A percentile compares a stretch with the other conserved stretches of the same genome.
Evolutionary conservation across 2,797 vertebrate genomes (phyloP).

Genomic region (Chrysolophus pictus): DNA sequence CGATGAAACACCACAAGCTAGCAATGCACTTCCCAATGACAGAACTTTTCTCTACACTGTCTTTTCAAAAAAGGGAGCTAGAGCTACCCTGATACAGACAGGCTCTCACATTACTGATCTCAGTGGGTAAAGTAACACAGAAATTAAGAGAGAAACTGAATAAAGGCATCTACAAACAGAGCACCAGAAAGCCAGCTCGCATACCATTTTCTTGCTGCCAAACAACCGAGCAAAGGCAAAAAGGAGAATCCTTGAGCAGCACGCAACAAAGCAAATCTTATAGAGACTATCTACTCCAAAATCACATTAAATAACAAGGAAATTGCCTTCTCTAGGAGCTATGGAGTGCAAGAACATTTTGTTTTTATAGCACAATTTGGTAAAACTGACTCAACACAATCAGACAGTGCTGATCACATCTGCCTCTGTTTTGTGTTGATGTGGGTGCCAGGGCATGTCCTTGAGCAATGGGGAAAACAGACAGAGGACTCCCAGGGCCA

Average conservation of each 20-base stretch:
- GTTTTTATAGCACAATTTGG: slow-evolving; percentile 41
- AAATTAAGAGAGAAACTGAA: not conserved
- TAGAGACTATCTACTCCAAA: not conserved
- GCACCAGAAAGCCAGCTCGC: not conserved
- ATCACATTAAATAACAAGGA: slow-evolving; percentile 25
- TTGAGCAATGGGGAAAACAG: slow-evolving; percentile 1
- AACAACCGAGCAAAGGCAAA: not conserved
- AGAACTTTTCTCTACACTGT: not conserved
- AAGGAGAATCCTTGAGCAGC: not conserved
- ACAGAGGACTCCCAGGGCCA: not conserved
- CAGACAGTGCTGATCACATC: slow-evolving; percentile 43
- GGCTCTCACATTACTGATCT: not conserved
- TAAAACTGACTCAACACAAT: slow-evolving; percentile 56
- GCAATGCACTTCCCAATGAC: not conserved
- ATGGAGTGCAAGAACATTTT: slow-evolving; percentile 21
- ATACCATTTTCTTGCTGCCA: not conserved
- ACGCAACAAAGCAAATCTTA: not conserved
- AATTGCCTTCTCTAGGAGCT: not conserved
- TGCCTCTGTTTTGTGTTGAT: slow-evolving; percentile 53
- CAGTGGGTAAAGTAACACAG: not conserved
- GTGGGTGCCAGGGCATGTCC: slow-evolving; percentile 55
- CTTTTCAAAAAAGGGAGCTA: not conserved
- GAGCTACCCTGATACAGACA: not conserved
- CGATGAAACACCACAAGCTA: not conserved
- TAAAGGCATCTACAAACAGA: not conserved